Conservation (phyloP, 2,797 vertebrate species). For the Simalia tracyae region DNA sequence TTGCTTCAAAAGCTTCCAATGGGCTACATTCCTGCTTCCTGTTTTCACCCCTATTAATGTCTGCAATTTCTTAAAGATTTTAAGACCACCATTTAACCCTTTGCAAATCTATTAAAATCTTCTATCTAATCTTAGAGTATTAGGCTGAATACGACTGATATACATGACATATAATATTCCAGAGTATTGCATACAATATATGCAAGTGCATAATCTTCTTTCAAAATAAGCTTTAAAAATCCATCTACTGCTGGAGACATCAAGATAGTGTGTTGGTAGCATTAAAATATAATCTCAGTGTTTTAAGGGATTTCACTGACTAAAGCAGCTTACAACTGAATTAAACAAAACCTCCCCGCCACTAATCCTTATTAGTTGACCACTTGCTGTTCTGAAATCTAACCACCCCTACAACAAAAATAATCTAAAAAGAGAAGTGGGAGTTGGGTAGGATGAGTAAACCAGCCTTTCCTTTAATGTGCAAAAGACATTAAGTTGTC, state of each 20-base stretch:
- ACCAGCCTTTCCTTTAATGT: not conserved
- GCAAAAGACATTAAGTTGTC: slow-evolving; percentile 18
- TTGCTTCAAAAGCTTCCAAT: not conserved
- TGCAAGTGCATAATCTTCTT: slow-evolving; percentile 52
- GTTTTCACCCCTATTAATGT: not conserved
- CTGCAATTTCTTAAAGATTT: slow-evolving; percentile 27
- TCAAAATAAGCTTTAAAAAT: slow-evolving; percentile 53
- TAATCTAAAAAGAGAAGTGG: slow-evolving; percentile 48
- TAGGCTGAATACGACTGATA: slow-evolving; percentile 28
- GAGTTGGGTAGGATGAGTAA: slow-evolving; percentile 28
- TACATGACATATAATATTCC: slow-evolving; percentile 53
- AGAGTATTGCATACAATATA: slow-evolving; percentile 24
- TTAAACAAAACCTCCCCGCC: slow-evolving; percentile 65
- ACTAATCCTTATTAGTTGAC: slow-evolving; percentile 70
- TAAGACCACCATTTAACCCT: not conserved
- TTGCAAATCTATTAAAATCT: slow-evolving; percentile 39
- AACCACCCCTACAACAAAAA: slow-evolving; percentile 40
- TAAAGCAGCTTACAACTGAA: slow-evolving; percentile 69
- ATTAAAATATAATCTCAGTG: slow-evolving; percentile 64
- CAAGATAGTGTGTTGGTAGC: slow-evolving; percentile 39
- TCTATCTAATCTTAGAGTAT: slow-evolving; percentile 11
- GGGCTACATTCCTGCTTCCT: not conserved
- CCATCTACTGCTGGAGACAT: slow-evolving; percentile 41
- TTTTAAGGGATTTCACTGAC: slow-evolving; percentile 66
- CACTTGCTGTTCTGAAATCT: slow-evolving; percentile 61